Evolutionary conservation across 2,888 invertebrate species (phyloP).

Genomic region (Chloromyia formosa): DNA sequence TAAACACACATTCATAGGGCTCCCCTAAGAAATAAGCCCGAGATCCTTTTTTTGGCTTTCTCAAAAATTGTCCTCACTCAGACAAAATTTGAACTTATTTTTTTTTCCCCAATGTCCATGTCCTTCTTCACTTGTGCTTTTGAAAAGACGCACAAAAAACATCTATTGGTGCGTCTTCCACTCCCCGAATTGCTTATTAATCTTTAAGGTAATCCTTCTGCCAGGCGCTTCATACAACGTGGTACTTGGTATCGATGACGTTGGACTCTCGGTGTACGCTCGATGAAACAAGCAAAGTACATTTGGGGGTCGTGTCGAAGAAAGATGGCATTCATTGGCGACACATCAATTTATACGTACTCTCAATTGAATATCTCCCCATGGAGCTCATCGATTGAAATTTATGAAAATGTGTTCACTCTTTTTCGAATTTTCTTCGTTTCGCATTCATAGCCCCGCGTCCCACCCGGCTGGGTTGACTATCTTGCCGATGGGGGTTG

Average conservation of each 20-base stretch:
- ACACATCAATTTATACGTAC: conserved; percentile 40
- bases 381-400: conserved; percentile 35
- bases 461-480: too few species aligned
- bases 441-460: not conserved
- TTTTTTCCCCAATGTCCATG: not conserved
- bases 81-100: too few species aligned
- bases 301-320: not conserved
- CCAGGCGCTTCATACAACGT: not conserved
- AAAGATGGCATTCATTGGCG: conserved; percentile 18
- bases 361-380: conserved; percentile 42
- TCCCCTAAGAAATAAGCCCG: too few species aligned
- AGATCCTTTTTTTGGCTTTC: too few species aligned
- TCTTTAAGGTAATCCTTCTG: not conserved
- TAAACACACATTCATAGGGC: too few species aligned
- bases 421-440: not conserved
- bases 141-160: not conserved
- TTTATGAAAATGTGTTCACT: conserved; percentile 38
- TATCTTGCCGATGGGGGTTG: too few species aligned
- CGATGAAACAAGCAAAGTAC: not conserved
- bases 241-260: not conserved
- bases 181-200: not conserved
- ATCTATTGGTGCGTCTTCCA: not conserved
- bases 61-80: too few species aligned
- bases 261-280: too few species aligned
- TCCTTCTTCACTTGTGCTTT: not conserved